These are phyloP conservation scores for Hesperophylax magnus DNA, from an alignment of 1,140 invertebrate species.

Conservation along the genomic window DNA sequence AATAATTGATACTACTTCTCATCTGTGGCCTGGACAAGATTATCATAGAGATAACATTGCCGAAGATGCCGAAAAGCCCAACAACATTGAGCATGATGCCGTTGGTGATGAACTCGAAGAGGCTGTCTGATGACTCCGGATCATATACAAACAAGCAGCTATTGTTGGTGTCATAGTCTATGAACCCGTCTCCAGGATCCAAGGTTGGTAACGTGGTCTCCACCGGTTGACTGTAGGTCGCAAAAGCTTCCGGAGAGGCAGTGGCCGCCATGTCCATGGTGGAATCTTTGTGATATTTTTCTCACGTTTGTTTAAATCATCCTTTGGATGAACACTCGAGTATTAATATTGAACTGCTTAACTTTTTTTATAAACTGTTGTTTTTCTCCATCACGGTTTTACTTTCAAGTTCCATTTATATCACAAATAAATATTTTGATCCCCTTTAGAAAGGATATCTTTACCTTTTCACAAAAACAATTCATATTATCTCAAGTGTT, in stretches of 20 bases:
- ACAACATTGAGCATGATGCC: slow-evolving; percentile 88
- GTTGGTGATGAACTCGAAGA: slow-evolving; percentile 86
- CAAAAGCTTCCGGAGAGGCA: slow-evolving; percentile 28
- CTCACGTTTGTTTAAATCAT: background rate
- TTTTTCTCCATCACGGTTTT: background rate
- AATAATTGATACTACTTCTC: slow-evolving; percentile 94
- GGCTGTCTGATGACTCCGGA: slow-evolving; percentile 67
- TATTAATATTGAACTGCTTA: background rate
- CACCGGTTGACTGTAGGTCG: slow-evolving; percentile 16
- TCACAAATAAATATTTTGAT: background rate
- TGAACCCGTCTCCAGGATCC: slow-evolving; percentile 11
- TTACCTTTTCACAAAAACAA: background rate
- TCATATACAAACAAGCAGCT: slow-evolving; percentile 64
- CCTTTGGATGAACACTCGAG: background rate
- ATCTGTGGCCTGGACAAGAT: slow-evolving; percentile 93
- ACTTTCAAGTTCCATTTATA: slow-evolving; percentile 6
- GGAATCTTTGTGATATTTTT: background rate
- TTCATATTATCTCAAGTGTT: slow-evolving; percentile 14
- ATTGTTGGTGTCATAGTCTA: slow-evolving; percentile 38
- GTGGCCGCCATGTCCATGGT: slow-evolving; percentile 29
- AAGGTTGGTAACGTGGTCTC: slow-evolving; percentile 4
- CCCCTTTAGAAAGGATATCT: background rate
- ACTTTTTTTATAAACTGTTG: background rate
- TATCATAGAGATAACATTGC: slow-evolving; percentile 91
- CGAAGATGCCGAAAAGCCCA: slow-evolving; percentile 87